phyloP scores from a whole-genome alignment of 2,888 invertebrate genomes.

The Hedychridium roseum region DNA sequence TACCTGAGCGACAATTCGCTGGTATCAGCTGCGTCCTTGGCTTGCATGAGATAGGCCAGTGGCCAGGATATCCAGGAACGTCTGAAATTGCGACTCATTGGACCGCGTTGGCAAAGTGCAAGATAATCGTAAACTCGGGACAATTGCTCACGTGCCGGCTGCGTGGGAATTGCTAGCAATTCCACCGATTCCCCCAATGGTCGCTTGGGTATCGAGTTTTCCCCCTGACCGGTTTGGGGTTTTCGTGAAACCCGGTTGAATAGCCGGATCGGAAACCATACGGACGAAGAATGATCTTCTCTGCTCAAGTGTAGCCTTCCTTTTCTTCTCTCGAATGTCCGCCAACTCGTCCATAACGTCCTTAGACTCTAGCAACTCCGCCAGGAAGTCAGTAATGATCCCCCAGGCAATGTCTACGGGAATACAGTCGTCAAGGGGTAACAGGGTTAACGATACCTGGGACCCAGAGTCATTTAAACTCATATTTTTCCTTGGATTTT shows the following conservation, averaged over 20 bases:
- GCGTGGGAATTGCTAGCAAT: constrained; percentile 38
- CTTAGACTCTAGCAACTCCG: constrained; percentile 78
- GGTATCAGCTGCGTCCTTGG: constrained; percentile 71
- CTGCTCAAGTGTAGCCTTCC: constrained; percentile 83
- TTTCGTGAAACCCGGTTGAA: constrained; percentile 65
- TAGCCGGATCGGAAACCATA: constrained; percentile 97
- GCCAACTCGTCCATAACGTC: constrained; percentile 76
- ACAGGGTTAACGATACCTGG: no score
- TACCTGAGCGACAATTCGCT: constrained; percentile 84
- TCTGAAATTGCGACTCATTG: constrained; percentile 60
- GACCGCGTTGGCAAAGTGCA: background rate
- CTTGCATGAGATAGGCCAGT: constrained; percentile 85
- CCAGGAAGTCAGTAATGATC: constrained; percentile 81
- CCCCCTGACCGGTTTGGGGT: constrained; percentile 57
- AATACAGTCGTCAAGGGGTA: background rate
- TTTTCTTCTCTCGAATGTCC: constrained; percentile 77
- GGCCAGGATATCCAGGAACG: constrained; percentile 95
- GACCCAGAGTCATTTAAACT: no score
- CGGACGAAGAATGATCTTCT: constrained; percentile 96
- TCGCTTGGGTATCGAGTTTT: constrained; percentile 56
- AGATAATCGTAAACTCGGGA: background rate
- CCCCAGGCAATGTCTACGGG: constrained; percentile 82
- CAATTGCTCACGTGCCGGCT: constrained; percentile 24
- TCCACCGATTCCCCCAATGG: constrained; percentile 53
- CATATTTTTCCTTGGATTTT: background rate